Base-by-base conservation (phyloP, 1,140 invertebrate genomes). In the Eumeta japonica region DNA sequence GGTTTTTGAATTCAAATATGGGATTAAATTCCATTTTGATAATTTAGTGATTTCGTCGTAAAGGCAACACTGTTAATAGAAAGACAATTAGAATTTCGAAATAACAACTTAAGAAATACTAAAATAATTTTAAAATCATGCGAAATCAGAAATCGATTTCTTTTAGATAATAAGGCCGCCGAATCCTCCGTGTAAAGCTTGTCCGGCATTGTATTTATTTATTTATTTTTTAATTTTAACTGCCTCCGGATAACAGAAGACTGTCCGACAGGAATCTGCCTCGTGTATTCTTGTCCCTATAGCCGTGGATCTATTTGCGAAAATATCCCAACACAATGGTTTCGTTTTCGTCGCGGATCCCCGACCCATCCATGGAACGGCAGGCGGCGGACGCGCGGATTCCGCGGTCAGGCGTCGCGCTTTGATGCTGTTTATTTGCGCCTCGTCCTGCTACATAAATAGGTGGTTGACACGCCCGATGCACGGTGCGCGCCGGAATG, bases 371-470 rank as follows among this genome's bases (percentile, higher is more conserved):
- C 50, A 50, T 51, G 20, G 5, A 5, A n/a, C 20, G 5, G 20
- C 20, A 7, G 20, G 5, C 5, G 20, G n/a, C 42, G 20, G 48
- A 35, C 44, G 50, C 42, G 39, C 50, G 64, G 61, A 65, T 59
- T 72, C 63, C 58, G 50, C 52, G 50, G 47, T 66, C n/a, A n/a
- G n/a, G n/a, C n/a, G n/a, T n/a, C n/a, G n/a, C n/a, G n/a, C 62
- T 73, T 73, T 73, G 68, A 73, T 65, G 66, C 61, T 65, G 62
- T 73, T 73, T 73, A 73, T 73, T 71, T 73, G 41, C 64, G 58
- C 62, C 55, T 70, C 55, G 61, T 70, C 65, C 63, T 70, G 68
- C 58, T 58, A 71, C 68, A 62, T 68, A 73, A 73, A 73, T 73
- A 73, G 68, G 64, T 66, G 57, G 56, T 67, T 70, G 68, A 73